Evolutionary conservation across 1,140 invertebrate species (phyloP), one percentile per base, ranked within the genome.

Genomic region (Trachymyrmex cornetzi): DNA sequence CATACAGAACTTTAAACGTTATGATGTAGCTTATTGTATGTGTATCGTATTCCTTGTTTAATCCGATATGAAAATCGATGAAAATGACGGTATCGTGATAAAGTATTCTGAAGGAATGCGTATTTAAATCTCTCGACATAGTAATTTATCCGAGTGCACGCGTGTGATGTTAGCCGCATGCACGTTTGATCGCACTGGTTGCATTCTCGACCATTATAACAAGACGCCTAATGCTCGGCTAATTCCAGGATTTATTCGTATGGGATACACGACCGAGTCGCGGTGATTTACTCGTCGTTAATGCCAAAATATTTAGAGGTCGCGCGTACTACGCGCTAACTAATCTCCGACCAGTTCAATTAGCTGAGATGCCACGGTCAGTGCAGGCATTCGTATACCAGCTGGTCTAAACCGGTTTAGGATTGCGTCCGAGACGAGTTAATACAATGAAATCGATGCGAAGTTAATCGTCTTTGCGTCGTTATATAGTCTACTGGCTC

Each of bases 231-330:
- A 75, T 87, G 53, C 77, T 50, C 66, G 86, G 34, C 87, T 91
- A 90, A 88, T 88, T 88, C 87, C 77, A 87, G 22, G 72, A 88
- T 90, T 90, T 91, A 91, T 91, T 88, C 61, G 30, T 50, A 34
- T 81, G 50, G 44, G 77, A 82, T 59, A 22, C 67, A 30, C 38
- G 38, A 22, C 12, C 44, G 48, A 24, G 59, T 50, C 24, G 53
- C 59, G 67, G 71, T 91, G 87, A 91, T 91, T 92, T 89, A 92
- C 91, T 91, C 86, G 82, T 55, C 77, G 85, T 90, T 91, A 88
- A 92, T 90, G 91, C 89, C 91, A 92, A 93, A 93, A 93, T 93
- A 93, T 93, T 93, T 93, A 88, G 90, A 90, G 91, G 88, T 86
- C 85, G 85, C 75, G 77, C 79, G 77, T 87, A 89, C 86, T 87